phyloP scores from a whole-genome alignment of 53 echinoderm and acorn worm species.

The Arbacia lixula region DNA sequence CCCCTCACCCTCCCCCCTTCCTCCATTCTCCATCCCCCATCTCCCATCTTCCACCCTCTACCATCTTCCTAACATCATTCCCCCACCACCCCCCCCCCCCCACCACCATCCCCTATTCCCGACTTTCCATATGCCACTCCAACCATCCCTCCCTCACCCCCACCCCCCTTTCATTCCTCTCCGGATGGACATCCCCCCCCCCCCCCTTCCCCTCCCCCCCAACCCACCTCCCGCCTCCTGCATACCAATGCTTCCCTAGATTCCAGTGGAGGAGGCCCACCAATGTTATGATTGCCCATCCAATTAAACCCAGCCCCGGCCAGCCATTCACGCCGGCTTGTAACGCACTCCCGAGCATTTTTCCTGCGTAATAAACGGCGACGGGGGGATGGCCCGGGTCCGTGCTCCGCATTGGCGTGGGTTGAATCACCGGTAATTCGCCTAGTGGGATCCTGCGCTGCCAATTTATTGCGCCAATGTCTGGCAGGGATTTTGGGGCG shows the following conservation, averaged over 20 bases:
- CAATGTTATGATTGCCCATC: constrained; percentile 55
- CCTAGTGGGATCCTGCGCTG: constrained; percentile 27
- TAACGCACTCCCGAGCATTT: constrained; percentile 19
- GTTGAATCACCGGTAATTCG: constrained; percentile 50
- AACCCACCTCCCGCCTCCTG: neutral
- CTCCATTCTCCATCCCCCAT: neutral
- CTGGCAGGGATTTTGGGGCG: constrained; percentile 23
- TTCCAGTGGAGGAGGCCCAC: constrained; percentile 37
- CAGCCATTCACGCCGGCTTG: constrained; percentile 33
- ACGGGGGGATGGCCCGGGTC: constrained; percentile 7
- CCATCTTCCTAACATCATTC: neutral
- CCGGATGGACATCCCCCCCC: neutral
- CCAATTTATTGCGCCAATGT: constrained; percentile 37
- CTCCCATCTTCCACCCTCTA: neutral
- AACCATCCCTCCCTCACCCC: neutral
- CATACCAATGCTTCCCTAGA: constrained; percentile 35
- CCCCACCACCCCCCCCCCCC: neutral
- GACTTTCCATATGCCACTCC: neutral
- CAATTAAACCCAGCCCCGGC: constrained; percentile 37
- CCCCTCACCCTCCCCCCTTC: neutral
- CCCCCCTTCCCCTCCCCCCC: neutral
- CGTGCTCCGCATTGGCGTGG: constrained; percentile 14
- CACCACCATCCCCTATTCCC: too few relatives aligned
- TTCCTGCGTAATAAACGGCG: constrained; percentile 22
- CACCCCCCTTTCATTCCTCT: neutral